phyloP scores from a whole-genome alignment of 1,140 invertebrate species.

The Diploscapter pachys region DNA sequence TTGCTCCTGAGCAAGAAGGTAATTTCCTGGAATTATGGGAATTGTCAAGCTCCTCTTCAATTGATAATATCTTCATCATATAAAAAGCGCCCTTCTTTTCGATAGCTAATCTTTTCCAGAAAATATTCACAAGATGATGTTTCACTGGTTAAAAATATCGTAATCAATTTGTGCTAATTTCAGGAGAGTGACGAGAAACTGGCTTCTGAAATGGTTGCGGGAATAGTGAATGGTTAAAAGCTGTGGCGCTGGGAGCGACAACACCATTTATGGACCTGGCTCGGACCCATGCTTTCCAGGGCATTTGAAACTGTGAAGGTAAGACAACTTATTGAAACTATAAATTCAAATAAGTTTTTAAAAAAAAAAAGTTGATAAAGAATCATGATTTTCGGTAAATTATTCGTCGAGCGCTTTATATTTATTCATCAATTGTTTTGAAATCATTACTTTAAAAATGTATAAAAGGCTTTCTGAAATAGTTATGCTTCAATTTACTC shows the following conservation, averaged over 20 bases:
- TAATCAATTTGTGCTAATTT: constrained; percentile 6
- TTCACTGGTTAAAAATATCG: neutral
- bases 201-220: constrained; percentile 76
- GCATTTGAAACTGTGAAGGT: constrained; percentile 53
- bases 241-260: constrained; percentile 74
- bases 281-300: constrained; percentile 56
- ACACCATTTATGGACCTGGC: constrained; percentile 58
- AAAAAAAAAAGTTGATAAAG: constrained; percentile 69
- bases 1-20: constrained; percentile 68
- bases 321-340: neutral
- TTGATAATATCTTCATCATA: no score
- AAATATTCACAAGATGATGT: no score
- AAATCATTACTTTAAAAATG: neutral
- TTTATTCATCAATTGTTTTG: neutral
- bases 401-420: no score
- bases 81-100: no score
- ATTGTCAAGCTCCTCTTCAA: no score
- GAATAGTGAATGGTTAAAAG: constrained; percentile 74
- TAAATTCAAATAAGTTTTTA: constrained; percentile 9
- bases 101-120: no score
- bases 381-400: no score
- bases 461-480: no score
- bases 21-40: constrained; percentile 12
- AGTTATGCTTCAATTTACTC: no score
- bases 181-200: constrained; percentile 76